Base-by-base conservation (phyloP, 2,888 invertebrate species). In the Polydesmus complanatus region DNA sequence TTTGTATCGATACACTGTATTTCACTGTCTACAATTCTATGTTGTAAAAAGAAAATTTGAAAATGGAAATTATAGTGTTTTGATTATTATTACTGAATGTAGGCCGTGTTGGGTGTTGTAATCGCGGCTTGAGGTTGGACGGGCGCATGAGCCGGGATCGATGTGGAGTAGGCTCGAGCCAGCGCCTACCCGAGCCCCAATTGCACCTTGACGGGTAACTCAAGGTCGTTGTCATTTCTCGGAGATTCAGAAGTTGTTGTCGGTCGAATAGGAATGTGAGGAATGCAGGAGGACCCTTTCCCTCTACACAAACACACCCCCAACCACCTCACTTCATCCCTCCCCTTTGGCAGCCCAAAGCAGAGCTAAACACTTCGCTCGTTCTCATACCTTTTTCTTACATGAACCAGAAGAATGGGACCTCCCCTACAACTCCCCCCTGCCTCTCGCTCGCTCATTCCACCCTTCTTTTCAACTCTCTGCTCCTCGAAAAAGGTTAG, bases 151-250 rank as follows among this genome's bases (percentile, higher is more conserved):
- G n/a, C n/a, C n/a, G n/a, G n/a, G n/a, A n/a, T n/a, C n/a, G n/a
- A n/a, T n/a, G n/a, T 47, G 48, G 48, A 47, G 18, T 47, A n/a
- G 48, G n/a, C n/a, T n/a, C n/a, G n/a, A n/a, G n/a, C n/a, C n/a
- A n/a, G 51, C 51, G 51, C 5, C n/a, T 11, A 5, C n/a, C 22
- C 8, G 25, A 22, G 48, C 27, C 48, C 49, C 56, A 56, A 48
- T 56, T 56, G 56, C 48, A 18, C 49, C 27, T 56, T 56, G 56
- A 47, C 48, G 56, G 56, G 56, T 27, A 56, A n/a, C 25, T 49
- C 56, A 56, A 56, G 56, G 56, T 56, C 22, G 49, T 56, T 56
- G 48, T 56, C 22, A 27, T 27, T 22, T 27, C 26, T 55, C 27
- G 26, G 37, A 56, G 55, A 25, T n/a, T 55, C n/a, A 51, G 51